A percentile compares a stretch with the other conserved stretches of the same genome.
Evolutionary conservation across 2,113 vertebrate species (phyloP).

Genomic region (Clarias gariepinus): DNA sequence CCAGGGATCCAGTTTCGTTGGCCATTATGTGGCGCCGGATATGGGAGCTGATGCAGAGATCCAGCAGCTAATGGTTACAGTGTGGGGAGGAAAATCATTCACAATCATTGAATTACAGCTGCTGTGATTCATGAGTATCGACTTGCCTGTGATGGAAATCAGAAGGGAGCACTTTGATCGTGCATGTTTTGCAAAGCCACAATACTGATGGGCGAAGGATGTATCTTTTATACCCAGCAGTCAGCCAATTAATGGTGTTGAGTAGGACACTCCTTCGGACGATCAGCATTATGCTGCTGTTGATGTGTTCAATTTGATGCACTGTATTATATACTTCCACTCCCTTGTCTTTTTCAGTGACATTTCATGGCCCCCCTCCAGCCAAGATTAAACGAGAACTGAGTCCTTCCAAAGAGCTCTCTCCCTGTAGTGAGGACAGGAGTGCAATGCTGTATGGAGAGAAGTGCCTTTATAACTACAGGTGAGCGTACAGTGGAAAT

Average conservation of each 20-base stretch:
- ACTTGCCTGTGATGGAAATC: constrained; percentile 69
- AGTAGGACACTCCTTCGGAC: constrained; percentile 54
- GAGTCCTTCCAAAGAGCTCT: constrained; percentile 85
- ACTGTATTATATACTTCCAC: constrained; percentile 58
- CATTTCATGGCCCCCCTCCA: constrained; percentile 91
- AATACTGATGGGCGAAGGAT: constrained; percentile 51
- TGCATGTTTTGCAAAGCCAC: constrained; percentile 54
- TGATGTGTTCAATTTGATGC: constrained; percentile 58
- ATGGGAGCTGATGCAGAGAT: constrained; percentile 65
- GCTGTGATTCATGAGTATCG: constrained; percentile 72
- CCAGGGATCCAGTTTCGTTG: constrained; percentile 68
- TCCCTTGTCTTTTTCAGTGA: constrained; percentile 74
- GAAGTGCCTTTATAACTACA: constrained; percentile 99
- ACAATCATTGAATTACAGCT: constrained; percentile 75
- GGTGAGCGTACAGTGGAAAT: constrained; percentile 67
- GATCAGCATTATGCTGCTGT: constrained; percentile 60
- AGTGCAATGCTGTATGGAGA: constrained; percentile 87
- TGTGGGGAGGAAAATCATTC: constrained; percentile 70
- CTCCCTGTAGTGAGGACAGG: constrained; percentile 87
- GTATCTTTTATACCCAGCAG: constrained; percentile 58
- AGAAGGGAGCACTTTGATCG: constrained; percentile 64
- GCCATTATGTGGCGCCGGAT: constrained; percentile 74
- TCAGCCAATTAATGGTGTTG: constrained; percentile 65
- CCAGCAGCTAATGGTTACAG: constrained; percentile 78
- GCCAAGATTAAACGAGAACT: constrained; percentile 95